phyloP scores from a whole-genome alignment of 2,113 vertebrate species.

The Psilopogon haemacephalus region DNA sequence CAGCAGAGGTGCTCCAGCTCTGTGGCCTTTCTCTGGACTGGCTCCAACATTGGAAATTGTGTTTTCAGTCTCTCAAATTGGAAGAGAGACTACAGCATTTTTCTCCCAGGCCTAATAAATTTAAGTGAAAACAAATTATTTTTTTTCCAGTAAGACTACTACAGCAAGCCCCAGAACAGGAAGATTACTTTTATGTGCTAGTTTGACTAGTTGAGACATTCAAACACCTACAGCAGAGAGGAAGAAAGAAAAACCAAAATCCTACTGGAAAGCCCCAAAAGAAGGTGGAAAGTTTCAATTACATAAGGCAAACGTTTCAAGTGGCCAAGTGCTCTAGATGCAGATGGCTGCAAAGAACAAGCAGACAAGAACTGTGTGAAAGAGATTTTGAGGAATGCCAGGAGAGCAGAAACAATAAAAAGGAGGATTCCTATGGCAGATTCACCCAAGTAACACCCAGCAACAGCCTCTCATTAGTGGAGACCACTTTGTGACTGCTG shows the following conservation, averaged over 20 bases:
- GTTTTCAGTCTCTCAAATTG: not conserved
- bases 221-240: not conserved
- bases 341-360: constrained; percentile 27
- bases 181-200: not conserved
- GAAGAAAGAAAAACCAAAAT: not conserved
- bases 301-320: not conserved
- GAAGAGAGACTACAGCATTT: not conserved
- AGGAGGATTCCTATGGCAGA: not conserved
- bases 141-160: not conserved
- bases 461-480: not conserved
- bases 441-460: not conserved
- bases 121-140: not conserved
- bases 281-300: not conserved
- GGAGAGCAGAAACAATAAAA: not conserved
- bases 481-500: not conserved
- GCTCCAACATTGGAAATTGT: not conserved
- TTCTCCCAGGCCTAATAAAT: not conserved
- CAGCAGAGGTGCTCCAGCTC: too few relatives aligned
- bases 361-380: not conserved
- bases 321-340: not conserved
- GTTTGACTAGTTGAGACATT: not conserved
- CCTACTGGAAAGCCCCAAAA: not conserved
- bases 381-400: not conserved
- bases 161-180: not conserved
- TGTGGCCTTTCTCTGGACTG: too few relatives aligned